These are phyloP conservation scores for Mamestra brassicae DNA, from an alignment of 2,888 invertebrate species.

Conservation along the genomic window DNA sequence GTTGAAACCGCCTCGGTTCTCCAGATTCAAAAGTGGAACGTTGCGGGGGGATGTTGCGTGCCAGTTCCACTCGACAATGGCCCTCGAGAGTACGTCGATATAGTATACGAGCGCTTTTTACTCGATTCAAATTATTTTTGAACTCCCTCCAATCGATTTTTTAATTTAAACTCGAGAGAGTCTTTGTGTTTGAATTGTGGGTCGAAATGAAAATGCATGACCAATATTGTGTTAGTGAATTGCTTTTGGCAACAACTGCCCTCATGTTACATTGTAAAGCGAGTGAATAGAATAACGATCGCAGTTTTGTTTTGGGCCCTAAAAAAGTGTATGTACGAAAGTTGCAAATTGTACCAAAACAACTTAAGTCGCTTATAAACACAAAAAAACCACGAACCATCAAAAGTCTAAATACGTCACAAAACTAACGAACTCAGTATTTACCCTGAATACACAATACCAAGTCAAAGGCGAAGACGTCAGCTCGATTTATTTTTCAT, in stretches of 20 bases:
- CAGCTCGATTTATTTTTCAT: constrained; percentile 63
- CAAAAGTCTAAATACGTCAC: constrained; percentile 37
- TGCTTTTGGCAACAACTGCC: constrained; percentile 1
- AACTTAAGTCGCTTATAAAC: constrained; percentile 1
- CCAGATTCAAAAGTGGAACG: constrained; percentile 74
- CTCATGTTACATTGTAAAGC: constrained; percentile 8
- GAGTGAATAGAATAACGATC: not conserved
- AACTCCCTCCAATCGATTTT: constrained; percentile 48
- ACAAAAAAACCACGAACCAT: constrained; percentile 26
- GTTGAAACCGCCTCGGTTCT: constrained; percentile 68
- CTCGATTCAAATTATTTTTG: constrained; percentile 57
- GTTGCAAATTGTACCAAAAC: not conserved
- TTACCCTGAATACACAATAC: constrained; percentile 48
- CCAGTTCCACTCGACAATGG: constrained; percentile 74
- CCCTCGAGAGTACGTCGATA: constrained; percentile 69
- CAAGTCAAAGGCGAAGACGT: constrained; percentile 47
- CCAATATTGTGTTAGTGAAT: constrained; percentile 8
- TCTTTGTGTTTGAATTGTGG: constrained; percentile 27
- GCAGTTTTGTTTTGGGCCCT: not conserved
- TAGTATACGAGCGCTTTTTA: constrained; percentile 55
- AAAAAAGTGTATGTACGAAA: not conserved
- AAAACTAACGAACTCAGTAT: constrained; percentile 49
- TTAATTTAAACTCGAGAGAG: constrained; percentile 31
- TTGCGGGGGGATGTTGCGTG: constrained; percentile 70
- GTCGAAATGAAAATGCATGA: constrained; percentile 27